phyloP scores from a whole-genome alignment of 1,140 invertebrate species.

The Drosophila paulistorum region DNA sequence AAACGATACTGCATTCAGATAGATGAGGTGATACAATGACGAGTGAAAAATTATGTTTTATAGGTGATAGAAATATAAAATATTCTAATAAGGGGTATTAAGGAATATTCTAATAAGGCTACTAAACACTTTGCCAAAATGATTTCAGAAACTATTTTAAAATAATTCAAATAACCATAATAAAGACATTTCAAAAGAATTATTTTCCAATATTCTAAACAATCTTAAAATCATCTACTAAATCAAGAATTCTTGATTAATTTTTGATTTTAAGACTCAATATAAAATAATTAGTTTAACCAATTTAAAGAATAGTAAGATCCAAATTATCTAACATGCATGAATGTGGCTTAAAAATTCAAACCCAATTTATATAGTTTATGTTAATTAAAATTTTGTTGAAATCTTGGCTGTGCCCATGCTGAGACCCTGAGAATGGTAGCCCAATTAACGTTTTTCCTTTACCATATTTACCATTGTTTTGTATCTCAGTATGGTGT shows the following conservation, averaged over 20 bases:
- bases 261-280: background rate
- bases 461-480: slow-evolving; percentile 59
- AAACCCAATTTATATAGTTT: background rate
- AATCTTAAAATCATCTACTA: background rate
- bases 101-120: background rate
- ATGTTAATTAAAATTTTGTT: slow-evolving; percentile 3
- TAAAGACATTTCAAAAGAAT: too few relatives aligned
- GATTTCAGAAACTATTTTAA: background rate
- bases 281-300: too few relatives aligned
- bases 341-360: background rate
- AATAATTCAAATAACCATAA: too few relatives aligned
- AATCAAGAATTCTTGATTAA: too few relatives aligned
- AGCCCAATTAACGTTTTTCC: slow-evolving; percentile 24
- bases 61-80: background rate
- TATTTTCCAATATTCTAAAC: too few relatives aligned
- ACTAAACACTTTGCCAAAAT: background rate
- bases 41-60: background rate
- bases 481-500: background rate
- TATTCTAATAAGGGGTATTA: background rate
- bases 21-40: slow-evolving; percentile 12
- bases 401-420: slow-evolving; percentile 11
- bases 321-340: background rate
- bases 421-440: background rate
- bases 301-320: background rate
- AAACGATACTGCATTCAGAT: slow-evolving; percentile 18